Evolutionary conservation across 2,888 invertebrate genomes (phyloP), one percentile per base, ranked within the genome.

Genomic region (Hyalella azteca): DNA sequence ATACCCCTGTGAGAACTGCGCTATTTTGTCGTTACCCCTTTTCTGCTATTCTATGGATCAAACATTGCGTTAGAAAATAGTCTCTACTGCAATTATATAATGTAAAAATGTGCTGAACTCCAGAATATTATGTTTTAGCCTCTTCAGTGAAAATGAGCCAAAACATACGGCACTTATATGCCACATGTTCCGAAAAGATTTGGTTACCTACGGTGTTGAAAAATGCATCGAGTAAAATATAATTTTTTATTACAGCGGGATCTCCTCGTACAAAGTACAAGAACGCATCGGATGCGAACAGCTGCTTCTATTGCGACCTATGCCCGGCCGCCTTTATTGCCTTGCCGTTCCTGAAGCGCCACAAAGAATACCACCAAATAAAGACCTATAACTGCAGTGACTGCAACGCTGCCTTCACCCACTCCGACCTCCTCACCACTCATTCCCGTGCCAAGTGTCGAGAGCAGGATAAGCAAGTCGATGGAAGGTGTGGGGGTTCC

Each of bases 261-360:
- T 45, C 66, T 3, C 66, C 79, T 1, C 39, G 22, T 22, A 78
- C 73, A 32, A 49, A 66, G 13, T 73, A 60, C 66, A 83, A 81
- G 59, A 81, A 80, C 40, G 79, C 81, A 22, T 78, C 79, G 50
- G 83, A 83, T 77, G 78, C 83, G 19, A 81, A 83, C 60, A 79
- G 80, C 41, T 77, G 83, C 3, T 83, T 81, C 78, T 83, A 83
- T 78, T 84, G 84, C 50, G 66, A 77, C 39, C 45, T 66, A 11
- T 84, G 84, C 50, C 84, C 84, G 9, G 81, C 84, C 26, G 82
- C 84, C 15, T 84, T 84, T 66, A 84, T 84, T 41, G 78, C 82
- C 19, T 81, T 82, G 73, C 79, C 81, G 59, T 84, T 82, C 78
- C 77, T 84, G 78, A 80, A 81, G 29, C 75, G 45, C 39, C 84